Evolutionary conservation across 92 coral and sea anemone genomes (phyloP), one percentile per base, ranked within the genome.

Genomic region (Phenganax stokvisi): DNA sequence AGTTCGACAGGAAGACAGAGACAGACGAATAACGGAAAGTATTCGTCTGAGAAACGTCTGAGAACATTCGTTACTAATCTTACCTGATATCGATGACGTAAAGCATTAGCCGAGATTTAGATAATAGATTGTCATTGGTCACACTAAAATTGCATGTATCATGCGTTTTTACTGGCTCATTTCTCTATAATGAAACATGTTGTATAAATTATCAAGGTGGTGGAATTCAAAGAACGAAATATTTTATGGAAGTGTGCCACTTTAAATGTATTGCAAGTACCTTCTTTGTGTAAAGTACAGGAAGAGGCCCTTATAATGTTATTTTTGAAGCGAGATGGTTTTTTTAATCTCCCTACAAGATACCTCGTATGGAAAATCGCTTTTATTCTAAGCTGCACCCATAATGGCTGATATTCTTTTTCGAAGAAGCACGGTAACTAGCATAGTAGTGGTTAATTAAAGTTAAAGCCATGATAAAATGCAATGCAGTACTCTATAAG

Each of bases 291-390:
- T 37, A 53, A 47, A 51, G 28, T 4, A 54, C 53, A 71, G 75
- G 56, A 54, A 47, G 78, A 73, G 56, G 61, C 78, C 1, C 78
- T 73, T 47, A 20, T 12, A 5, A 7, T 9, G 1, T 73, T 73
- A 7, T 47, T 73, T 73, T 51, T 20, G 13, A 54, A 54, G 56
- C 53, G 59, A 51, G 78, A 73, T 73, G 78, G 0, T 17, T 73
- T 73, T n/a, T 3, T 73, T 47, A 54, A 73, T 54, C 78, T 73
- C 37, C 78, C 78, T 16, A 73, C 78, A 20, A 20, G 25, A 20
- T 20, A 20, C 25, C 25, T 73, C 57, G 57, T 73, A 54, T 73
- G 78, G 78, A 10, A 73, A 73, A 51, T 73, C 61, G 29, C 57
- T 73, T 10, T 51, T 73, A 73, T 71, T 6, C 20, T 55, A 71